Evolutionary conservation across 2,797 vertebrate species (phyloP).

Genomic region (Chlorospingus semifuscus): DNA sequence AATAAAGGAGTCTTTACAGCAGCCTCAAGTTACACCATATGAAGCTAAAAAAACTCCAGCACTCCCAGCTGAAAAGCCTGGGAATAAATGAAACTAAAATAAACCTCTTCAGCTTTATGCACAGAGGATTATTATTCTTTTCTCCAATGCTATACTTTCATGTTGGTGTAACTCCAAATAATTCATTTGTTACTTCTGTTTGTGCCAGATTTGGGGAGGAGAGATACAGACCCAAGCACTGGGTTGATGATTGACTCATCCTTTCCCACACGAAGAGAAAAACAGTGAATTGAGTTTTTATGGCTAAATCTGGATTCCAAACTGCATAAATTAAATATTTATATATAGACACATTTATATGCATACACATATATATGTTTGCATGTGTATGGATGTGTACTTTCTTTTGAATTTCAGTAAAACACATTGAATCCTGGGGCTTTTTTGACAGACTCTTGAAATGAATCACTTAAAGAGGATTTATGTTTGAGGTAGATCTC

Average conservation of each 20-base stretch:
- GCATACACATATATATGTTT: neutral
- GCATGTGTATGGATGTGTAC: too few species aligned
- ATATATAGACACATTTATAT: neutral
- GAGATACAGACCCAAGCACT: neutral
- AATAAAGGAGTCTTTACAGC: neutral
- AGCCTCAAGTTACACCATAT: neutral
- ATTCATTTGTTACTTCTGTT: neutral
- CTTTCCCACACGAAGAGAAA: neutral
- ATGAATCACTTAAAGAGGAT: neutral
- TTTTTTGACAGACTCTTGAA: neutral
- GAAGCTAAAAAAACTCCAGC: neutral
- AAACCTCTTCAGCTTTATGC: slow-evolving; percentile 7
- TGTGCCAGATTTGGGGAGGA: neutral
- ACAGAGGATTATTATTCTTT: neutral
- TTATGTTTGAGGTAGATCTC: neutral
- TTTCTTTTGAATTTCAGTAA: neutral
- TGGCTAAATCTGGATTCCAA: neutral
- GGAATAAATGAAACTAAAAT: slow-evolving; percentile 49
- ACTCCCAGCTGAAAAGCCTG: slow-evolving; percentile 18
- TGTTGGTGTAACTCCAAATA: neutral
- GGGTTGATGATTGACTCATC: neutral
- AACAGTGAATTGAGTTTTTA: neutral
- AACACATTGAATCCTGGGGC: neutral
- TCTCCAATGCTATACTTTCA: neutral
- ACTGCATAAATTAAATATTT: neutral